Base-by-base conservation (phyloP, 2,888 invertebrate genomes). In the Xanthia icteritia region DNA sequence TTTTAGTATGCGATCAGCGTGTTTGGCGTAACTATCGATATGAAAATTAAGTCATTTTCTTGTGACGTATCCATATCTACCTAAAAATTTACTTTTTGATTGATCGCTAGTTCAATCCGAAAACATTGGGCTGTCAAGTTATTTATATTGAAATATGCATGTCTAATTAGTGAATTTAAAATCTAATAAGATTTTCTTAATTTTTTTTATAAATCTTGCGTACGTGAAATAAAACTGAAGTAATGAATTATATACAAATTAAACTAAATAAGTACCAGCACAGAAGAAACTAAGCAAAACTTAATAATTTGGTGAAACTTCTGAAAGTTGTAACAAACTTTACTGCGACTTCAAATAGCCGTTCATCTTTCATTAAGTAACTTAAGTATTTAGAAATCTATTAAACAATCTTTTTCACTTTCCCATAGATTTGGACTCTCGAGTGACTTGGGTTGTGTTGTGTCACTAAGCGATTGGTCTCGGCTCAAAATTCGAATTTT, bases 401-500 rank as follows among this genome's bases (percentile, higher is more conserved):
- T 90, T 91, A 91, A 89, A 86, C 85, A 89, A 89, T 88, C 76
- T 89, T 92, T 92, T 92, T 83, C 85, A 89, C 89, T 94, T 95
- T 95, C 94, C 92, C 94, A 93, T 92, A 92, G 91, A 89, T 88
- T 84, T 91, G 88, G 87, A 89, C 89, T 90, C 86, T 85, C 88
- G 86, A 92, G 89, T 90, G 91, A 91, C 90, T 93, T 89, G 85
- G 89, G 89, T 91, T 92, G 94, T 93, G 89, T 91, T 92, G 94
- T 93, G 93, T 93, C 92, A 91, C 93, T 92, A 92, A 93, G 88
- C 93, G 91, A 95, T 96, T 94, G 82, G 95, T 87, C 86, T 87
- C 93, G 93, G 88, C 90, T 91, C 89, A 85, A 76, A 84, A 85
- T 88, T 82, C 84, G 70, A 82, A 85, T 81, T 91, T 88, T 82